Percentiles rank a stretch among this genome's conserved stretches.
Conservation (phyloP, 1,140 invertebrate species). For the Bombus superbus region DNA sequence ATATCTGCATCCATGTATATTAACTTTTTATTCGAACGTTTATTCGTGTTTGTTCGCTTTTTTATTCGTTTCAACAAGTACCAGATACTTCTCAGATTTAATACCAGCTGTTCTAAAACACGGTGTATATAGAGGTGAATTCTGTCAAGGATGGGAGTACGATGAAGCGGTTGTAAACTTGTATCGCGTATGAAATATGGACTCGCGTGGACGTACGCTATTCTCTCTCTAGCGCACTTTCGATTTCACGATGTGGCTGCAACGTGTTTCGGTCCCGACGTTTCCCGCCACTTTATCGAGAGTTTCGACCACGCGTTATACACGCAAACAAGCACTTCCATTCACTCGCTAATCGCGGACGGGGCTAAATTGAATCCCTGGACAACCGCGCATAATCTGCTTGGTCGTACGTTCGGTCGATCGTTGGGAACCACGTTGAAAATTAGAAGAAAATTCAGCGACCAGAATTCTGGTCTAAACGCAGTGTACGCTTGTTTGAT, state of each 20-base stretch:
- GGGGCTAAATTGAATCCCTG: slow-evolving; percentile 6
- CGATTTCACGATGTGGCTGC: background rate
- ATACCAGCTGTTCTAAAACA: too few species aligned
- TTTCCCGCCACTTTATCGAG: background rate
- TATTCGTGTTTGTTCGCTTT: too few species aligned
- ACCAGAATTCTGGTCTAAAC: background rate
- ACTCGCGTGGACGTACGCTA: background rate
- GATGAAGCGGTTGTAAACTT: background rate
- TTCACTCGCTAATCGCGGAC: slow-evolving; percentile 12
- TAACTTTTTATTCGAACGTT: too few species aligned
- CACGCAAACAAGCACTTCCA: slow-evolving; percentile 11
- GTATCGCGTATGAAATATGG: slow-evolving; percentile 1
- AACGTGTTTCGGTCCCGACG: background rate
- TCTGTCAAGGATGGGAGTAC: background rate
- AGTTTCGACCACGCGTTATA: background rate
- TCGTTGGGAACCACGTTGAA: background rate
- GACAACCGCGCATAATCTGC: slow-evolving; percentile 4
- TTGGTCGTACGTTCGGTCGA: background rate
- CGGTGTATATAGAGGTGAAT: too few species aligned
- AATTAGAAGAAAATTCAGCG: background rate
- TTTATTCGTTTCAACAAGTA: too few species aligned
- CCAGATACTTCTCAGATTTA: too few species aligned
- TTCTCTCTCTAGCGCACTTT: background rate
- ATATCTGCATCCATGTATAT: too few species aligned
- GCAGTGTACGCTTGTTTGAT: background rate